Evolutionary conservation across 2,888 invertebrate genomes (phyloP), one percentile per base, ranked within the genome.

Genomic region (Drosophila formosana): DNA sequence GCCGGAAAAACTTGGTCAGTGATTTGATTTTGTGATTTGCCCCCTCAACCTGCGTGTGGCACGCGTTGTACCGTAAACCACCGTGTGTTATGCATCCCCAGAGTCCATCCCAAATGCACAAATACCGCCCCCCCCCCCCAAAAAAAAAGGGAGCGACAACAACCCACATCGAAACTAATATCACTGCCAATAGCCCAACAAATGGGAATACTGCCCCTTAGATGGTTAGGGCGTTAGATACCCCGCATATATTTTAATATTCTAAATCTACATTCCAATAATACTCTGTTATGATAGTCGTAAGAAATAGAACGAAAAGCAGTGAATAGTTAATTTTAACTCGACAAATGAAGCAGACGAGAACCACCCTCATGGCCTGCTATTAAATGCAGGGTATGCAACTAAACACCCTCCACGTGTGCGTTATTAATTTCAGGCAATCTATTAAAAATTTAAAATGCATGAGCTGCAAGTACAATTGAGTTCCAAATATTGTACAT

Each of bases 381-480:
- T 18, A 18, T 5, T 13, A 11, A 9, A 8, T 50, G 45, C 58
- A 50, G 64, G 64, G 58, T 64, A 57, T 57, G 11, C 0, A 26
- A 9, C 13, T 3, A 62, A 39, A 18, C 23, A 68, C 53, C 74
- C 74, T 26, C 28, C n/a, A 9, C 56, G 72, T 76, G 81, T 79
- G 88, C 89, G 75, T 84, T 82, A 88, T 90, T 89, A 87, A 89
- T 88, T 72, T 80, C 80, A 81, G 81, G 69, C 90, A 86, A 91
- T 89, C 88, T 86, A 90, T 90, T 91, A 89, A 88, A 89, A 89
- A 88, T 89, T 83, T 78, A 89, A 85, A 89, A 89, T 78, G 74
- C 84, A 88, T 82, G 88, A 85, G 74, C 70, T 46, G 46, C 76
- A 74, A 46, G 78, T 53, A 81, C 79, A 76, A 87, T 76, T 87